Evolutionary conservation across 2,888 invertebrate genomes (phyloP).

Genomic region (Sussaba pulchella): DNA sequence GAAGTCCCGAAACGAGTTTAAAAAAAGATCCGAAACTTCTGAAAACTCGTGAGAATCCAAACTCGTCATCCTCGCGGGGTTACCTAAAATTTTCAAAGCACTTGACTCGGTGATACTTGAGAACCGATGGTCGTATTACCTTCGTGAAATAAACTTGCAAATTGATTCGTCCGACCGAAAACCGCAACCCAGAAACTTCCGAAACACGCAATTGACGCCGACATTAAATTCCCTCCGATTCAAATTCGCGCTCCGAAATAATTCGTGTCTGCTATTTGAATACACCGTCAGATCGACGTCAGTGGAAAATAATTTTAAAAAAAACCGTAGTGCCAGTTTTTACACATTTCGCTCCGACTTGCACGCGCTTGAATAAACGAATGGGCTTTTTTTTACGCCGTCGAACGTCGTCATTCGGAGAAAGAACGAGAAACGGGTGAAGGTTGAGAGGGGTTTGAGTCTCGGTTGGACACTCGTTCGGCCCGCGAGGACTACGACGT

Average conservation of each 20-base stretch:
- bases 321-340: not conserved
- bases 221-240: not conserved
- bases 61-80: not conserved
- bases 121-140: not conserved
- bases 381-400: not conserved
- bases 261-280: too few relatives aligned
- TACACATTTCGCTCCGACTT: not conserved
- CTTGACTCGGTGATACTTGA: not conserved
- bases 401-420: not conserved
- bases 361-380: not conserved
- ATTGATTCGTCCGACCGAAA: not conserved
- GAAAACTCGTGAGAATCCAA: not conserved
- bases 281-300: too few relatives aligned
- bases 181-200: not conserved
- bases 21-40: slow-evolving; percentile 29
- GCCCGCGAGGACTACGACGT: slow-evolving; percentile 38
- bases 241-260: not conserved
- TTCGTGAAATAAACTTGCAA: not conserved
- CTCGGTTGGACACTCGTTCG: slow-evolving; percentile 28
- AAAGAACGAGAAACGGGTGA: not conserved
- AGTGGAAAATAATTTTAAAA: too few relatives aligned
- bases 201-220: not conserved
- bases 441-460: too few relatives aligned
- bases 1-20: slow-evolving; percentile 25
- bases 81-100: not conserved